Evolutionary conservation across 1,140 invertebrate species (phyloP).

Genomic region (Bombus huntii): DNA sequence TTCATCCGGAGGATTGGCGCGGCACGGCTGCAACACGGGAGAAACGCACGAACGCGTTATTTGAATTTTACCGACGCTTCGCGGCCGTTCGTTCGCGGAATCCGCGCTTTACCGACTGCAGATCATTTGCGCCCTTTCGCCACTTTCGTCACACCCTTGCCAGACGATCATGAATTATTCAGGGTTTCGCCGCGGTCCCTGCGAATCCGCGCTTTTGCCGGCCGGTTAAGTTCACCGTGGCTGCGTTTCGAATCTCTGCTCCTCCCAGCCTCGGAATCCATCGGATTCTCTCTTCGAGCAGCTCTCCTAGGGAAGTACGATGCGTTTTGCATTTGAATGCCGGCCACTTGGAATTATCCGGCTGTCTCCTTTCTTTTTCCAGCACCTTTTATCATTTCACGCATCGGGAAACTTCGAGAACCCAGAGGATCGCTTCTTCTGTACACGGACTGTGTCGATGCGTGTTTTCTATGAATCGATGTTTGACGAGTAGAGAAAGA

Average conservation of each 20-base stretch:
- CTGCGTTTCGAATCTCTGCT: conserved; percentile 15
- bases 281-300: not conserved
- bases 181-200: conserved; percentile 27
- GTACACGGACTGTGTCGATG: too few species aligned
- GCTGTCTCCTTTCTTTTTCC: conserved; percentile 20
- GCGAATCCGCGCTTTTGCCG: conserved; percentile 31
- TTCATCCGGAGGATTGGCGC: conserved; percentile 8
- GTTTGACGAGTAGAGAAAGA: too few species aligned
- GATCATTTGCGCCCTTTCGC: conserved; percentile 59
- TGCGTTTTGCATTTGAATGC: conserved; percentile 31
- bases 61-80: conserved; percentile 54
- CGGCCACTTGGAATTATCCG: conserved; percentile 20
- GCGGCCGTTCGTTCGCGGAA: not conserved
- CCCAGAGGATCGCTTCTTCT: not conserved
- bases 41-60: conserved; percentile 33
- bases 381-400: conserved; percentile 9
- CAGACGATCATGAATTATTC: conserved; percentile 62
- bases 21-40: not conserved
- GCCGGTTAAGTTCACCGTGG: conserved; percentile 33
- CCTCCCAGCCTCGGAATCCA: not conserved
- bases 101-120: conserved; percentile 43
- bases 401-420: not conserved
- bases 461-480: not conserved
- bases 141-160: conserved; percentile 50
- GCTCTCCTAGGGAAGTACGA: conserved; percentile 10